Evolutionary conservation across 2,888 invertebrate genomes (phyloP).

Genomic region (Boloria selene): DNA sequence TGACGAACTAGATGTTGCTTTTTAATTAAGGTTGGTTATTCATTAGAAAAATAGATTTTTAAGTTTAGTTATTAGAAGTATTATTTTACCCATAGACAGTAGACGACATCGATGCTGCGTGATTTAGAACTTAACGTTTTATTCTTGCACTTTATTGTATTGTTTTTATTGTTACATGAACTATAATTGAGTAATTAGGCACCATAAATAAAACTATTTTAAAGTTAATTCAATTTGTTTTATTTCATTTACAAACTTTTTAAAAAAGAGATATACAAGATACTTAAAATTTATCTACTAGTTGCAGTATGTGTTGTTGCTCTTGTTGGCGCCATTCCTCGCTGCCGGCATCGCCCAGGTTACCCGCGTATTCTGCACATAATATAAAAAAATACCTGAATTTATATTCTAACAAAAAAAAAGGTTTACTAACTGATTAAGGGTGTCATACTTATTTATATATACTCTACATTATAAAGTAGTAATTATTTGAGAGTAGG

Average conservation of each 20-base stretch:
- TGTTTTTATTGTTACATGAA: slow-evolving; percentile 51
- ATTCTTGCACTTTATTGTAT: slow-evolving; percentile 43
- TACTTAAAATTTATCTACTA: slow-evolving; percentile 95
- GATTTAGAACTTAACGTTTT: slow-evolving; percentile 21
- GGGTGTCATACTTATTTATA: too few species aligned
- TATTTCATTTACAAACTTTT: slow-evolving; percentile 15
- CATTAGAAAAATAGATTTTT: too few species aligned
- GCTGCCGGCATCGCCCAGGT: slow-evolving; percentile 95
- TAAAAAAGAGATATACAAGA: not conserved
- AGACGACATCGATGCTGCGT: not conserved
- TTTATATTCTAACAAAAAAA: too few species aligned
- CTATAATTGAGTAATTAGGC: slow-evolving; percentile 29
- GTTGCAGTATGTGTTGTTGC: slow-evolving; percentile 94
- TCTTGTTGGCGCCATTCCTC: slow-evolving; percentile 93
- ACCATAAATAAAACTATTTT: slow-evolving; percentile 38
- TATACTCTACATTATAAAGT: too few species aligned
- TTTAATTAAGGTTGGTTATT: too few species aligned
- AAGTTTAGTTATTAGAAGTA: slow-evolving; percentile 2
- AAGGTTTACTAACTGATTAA: too few species aligned
- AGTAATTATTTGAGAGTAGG: too few species aligned
- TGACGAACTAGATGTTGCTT: too few species aligned
- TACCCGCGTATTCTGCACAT: slow-evolving; percentile 94
- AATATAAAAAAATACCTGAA: not conserved
- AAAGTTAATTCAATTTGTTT: slow-evolving; percentile 29
- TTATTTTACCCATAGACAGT: not conserved